Conservation (phyloP, 2,888 invertebrate genomes). For the Crematogaster levior region DNA sequence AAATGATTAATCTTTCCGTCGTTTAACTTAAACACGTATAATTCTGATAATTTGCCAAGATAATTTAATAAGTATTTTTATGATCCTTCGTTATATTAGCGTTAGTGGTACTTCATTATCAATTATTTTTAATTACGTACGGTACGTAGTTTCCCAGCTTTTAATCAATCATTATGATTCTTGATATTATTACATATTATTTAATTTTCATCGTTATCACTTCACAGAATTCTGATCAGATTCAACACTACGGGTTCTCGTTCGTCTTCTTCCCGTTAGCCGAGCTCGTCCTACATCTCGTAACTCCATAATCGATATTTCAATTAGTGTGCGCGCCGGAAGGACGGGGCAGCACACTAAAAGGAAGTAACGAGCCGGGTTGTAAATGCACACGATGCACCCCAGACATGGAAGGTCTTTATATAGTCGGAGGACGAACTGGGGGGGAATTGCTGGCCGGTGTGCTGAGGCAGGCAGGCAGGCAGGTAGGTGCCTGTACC, state of each 20-base stretch:
- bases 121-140: neutral
- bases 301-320: slow-evolving; percentile 53
- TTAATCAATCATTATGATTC: neutral
- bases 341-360: slow-evolving; percentile 25
- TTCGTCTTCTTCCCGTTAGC: slow-evolving; percentile 10
- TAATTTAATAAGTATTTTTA: neutral
- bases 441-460: slow-evolving; percentile 14
- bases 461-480: slow-evolving; percentile 33
- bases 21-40: neutral
- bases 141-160: neutral
- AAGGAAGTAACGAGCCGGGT: slow-evolving; percentile 49
- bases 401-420: slow-evolving; percentile 40
- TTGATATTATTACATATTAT: neutral
- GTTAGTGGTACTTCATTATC: neutral
- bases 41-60: slow-evolving; percentile 3
- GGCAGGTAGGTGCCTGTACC: slow-evolving; percentile 65
- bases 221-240: neutral
- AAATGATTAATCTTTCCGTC: neutral
- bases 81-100: neutral
- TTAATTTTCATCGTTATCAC: neutral
- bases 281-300: slow-evolving; percentile 30
- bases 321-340: slow-evolving; percentile 39
- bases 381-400: slow-evolving; percentile 45
- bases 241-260: neutral
- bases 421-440: neutral